Percentiles rank a stretch among this genome's conserved stretches.
These are phyloP conservation scores for Lasioglossum leucozonium DNA, from an alignment of 2,888 invertebrate species.

Conservation along the genomic window DNA sequence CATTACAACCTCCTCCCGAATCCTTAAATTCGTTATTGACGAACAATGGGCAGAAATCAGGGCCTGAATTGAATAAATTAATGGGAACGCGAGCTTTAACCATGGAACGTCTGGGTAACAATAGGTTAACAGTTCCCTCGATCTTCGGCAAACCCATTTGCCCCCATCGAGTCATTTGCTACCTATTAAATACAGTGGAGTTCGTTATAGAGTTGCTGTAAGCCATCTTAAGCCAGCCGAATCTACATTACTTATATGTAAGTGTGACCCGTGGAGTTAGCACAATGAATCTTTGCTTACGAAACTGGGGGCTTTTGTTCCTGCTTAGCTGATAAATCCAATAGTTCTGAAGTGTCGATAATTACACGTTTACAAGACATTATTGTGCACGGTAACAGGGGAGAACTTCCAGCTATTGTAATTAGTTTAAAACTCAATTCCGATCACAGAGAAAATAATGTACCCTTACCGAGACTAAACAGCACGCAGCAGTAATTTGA, in stretches of 20 bases:
- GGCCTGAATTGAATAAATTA: slow-evolving; percentile 4
- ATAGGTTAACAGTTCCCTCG: slow-evolving; percentile 45
- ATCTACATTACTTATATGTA: slow-evolving; percentile 40
- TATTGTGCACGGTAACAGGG: not conserved
- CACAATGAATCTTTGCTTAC: slow-evolving; percentile 58
- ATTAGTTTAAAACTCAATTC: slow-evolving; percentile 2
- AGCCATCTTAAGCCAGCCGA: slow-evolving; percentile 58
- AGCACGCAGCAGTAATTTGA: not conserved
- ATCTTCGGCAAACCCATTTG: slow-evolving; percentile 41
- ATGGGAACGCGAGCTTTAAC: not conserved
- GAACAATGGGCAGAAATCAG: not conserved
- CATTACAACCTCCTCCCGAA: not conserved
- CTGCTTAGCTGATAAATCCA: slow-evolving; percentile 16
- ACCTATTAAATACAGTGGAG: slow-evolving; percentile 46
- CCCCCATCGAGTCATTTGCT: slow-evolving; percentile 39
- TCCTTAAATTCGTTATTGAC: not conserved
- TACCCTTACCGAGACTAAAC: not conserved
- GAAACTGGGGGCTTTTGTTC: slow-evolving; percentile 18
- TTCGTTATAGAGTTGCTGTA: slow-evolving; percentile 51
- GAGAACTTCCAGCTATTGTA: not conserved
- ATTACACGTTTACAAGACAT: not conserved
- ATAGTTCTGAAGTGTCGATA: slow-evolving; percentile 10
- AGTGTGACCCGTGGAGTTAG: slow-evolving; percentile 47
- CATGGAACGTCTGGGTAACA: slow-evolving; percentile 9
- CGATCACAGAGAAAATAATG: not conserved